Evolutionary conservation across 1,140 invertebrate genomes (phyloP), one percentile per base, ranked within the genome.

Genomic region (Drosophila novamexicana): DNA sequence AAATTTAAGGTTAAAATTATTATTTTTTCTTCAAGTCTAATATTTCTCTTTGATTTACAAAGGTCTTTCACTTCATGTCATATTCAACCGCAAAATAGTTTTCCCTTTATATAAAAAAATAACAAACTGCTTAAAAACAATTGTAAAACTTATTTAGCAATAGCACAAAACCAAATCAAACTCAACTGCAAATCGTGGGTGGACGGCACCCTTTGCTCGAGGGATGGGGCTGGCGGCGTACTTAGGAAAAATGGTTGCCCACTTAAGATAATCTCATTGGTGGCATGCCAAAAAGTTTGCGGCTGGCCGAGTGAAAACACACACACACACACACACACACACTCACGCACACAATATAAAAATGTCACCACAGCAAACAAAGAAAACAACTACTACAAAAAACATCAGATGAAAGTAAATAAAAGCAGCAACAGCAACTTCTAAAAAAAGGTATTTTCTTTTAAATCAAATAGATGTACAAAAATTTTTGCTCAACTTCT

Each of bases 231-330:
- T 42, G 42, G 29, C 29, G 47, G 29, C 4, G 9, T 0, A 7
- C 53, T 18, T 37, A 6, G 63, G 47, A 65, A 65, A 71, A 76
- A 79, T 78, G 63, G 71, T 77, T 88, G 70, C 72, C 76, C 82
- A 86, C 84, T 86, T 86, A 88, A 88, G 83, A 88, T 86, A 86
- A 86, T 86, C 82, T 88, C 72, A 88, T 86, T 86, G 82, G 82
- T 79, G 62, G 79, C 49, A 73, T 82, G 82, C 82, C 82, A 86
- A 86, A 86, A 86, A 82, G 67, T 82, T 86, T 79, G 63, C 42
- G 57, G 57, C 36, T 18, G 49, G 12, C 77, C 69, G 14, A 40
- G 39, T 29, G 14, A 34, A 52, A 47, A 39, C 39, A 57, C 14
- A 68, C n/a, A 45, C 9, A 39, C 34, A 56, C 36, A 53, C 53